Percentiles rank a stretch among this genome's conserved stretches.
phyloP scores from a whole-genome alignment of 2,888 invertebrate species.

The Andrena hattorfiana region DNA sequence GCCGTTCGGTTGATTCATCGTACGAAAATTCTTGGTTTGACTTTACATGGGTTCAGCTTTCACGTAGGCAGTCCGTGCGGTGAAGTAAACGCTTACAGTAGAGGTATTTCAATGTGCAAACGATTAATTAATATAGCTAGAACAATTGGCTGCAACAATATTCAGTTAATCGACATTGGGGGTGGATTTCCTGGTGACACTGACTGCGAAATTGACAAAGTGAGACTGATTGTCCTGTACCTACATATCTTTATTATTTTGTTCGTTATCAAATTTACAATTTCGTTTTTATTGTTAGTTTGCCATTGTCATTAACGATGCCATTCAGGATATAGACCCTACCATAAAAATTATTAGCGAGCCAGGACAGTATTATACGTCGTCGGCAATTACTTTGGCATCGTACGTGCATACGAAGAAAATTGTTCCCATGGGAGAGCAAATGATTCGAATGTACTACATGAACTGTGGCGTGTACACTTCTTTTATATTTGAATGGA shows the following conservation, averaged over 20 bases:
- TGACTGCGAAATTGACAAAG: constrained; percentile 69
- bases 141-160: constrained; percentile 86
- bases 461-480: constrained; percentile 89
- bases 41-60: constrained; percentile 81
- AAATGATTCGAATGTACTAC: constrained; percentile 86
- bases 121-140: constrained; percentile 86
- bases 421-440: constrained; percentile 75
- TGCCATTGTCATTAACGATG: constrained; percentile 85
- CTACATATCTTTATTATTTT: background rate
- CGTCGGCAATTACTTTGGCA: constrained; percentile 87
- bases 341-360: constrained; percentile 86
- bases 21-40: constrained; percentile 73
- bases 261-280: background rate
- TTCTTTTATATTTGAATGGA: constrained; percentile 87
- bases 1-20: too few relatives aligned
- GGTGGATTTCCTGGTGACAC: constrained; percentile 87
- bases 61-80: constrained; percentile 80
- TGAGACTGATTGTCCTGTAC: background rate
- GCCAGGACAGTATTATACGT: constrained; percentile 88
- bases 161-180: constrained; percentile 87
- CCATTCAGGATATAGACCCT: constrained; percentile 85
- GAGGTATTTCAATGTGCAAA: constrained; percentile 86
- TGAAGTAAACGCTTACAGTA: constrained; percentile 86
- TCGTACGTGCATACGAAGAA: constrained; percentile 86
- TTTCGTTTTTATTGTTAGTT: constrained; percentile 64